Conservation (phyloP, 37 sponge, comb jelly and placozoan species). For the Petrosia ficiformis region DNA sequence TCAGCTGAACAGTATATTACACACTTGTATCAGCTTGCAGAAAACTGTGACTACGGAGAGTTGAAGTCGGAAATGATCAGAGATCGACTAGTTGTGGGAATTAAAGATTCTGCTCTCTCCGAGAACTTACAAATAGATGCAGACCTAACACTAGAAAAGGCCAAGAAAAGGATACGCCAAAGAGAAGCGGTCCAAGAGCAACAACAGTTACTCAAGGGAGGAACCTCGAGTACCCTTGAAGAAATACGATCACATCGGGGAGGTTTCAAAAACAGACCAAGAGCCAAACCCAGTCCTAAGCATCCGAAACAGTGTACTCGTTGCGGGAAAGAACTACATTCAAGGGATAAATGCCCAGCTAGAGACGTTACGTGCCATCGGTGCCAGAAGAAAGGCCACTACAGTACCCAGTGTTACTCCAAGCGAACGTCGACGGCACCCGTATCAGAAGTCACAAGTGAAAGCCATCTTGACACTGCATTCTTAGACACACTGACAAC, state of each 20-base stretch:
- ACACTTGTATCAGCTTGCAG: neutral
- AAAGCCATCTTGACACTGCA: neutral
- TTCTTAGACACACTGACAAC: too few relatives aligned
- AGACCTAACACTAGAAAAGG: constrained; percentile 32
- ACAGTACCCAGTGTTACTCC: constrained; percentile 9
- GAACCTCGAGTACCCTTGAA: too few relatives aligned
- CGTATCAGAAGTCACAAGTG: too few relatives aligned
- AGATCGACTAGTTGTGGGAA: constrained; percentile 24
- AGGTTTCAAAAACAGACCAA: too few relatives aligned
- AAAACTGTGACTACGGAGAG: too few relatives aligned
- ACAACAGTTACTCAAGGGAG: constrained; percentile 11
- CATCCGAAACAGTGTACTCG: too few relatives aligned
- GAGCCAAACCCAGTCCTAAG: too few relatives aligned
- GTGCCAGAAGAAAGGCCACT: constrained; percentile 23
- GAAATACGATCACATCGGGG: too few relatives aligned
- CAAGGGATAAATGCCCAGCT: neutral
- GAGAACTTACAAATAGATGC: too few relatives aligned
- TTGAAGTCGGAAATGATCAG: constrained; percentile 9
- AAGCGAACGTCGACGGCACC: neutral
- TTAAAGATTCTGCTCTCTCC: constrained; percentile 9
- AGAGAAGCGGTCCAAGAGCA: constrained; percentile 17
- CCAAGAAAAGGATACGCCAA: constrained; percentile 23
- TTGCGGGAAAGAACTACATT: too few relatives aligned
- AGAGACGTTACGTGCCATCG: too few relatives aligned
- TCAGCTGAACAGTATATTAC: constrained; percentile 23